A percentile compares a stretch with the other conserved stretches of the same genome.
These are phyloP conservation scores for Serrognathus titanus DNA, from an alignment of 2,888 invertebrate genomes.

Conservation along the genomic window DNA sequence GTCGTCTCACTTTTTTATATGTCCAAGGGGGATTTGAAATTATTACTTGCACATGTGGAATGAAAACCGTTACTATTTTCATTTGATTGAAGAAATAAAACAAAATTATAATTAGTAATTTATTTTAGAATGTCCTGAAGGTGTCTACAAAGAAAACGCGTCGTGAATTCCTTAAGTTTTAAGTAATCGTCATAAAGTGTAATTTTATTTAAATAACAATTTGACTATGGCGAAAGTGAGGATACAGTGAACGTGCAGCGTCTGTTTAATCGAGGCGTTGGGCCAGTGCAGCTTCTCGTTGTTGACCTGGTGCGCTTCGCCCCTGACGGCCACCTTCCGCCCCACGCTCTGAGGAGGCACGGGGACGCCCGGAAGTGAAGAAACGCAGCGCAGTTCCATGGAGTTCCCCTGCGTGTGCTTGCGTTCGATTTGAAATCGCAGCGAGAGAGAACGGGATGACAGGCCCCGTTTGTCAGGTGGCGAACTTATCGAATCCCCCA, in stretches of 20 bases:
- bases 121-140: no score
- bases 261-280: slow-evolving; percentile 14
- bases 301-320: slow-evolving; percentile 31
- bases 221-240: background rate
- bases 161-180: no score
- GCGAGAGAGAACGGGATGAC: slow-evolving; percentile 30
- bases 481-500: slow-evolving; percentile 32
- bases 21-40: no score
- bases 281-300: slow-evolving; percentile 37
- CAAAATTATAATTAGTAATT: no score
- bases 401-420: slow-evolving; percentile 29
- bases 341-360: slow-evolving; percentile 30
- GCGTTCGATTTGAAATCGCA: slow-evolving; percentile 33
- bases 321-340: slow-evolving; percentile 26
- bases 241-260: slow-evolving; percentile 11
- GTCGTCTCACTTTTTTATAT: no score
- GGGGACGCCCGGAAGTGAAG: slow-evolving; percentile 36
- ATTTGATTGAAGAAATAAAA: no score
- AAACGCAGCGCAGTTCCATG: slow-evolving; percentile 38
- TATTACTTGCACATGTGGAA: no score
- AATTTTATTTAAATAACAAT: no score
- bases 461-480: slow-evolving; percentile 31
- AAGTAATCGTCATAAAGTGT: no score
- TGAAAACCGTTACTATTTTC: no score
- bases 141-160: no score